Conservation (phyloP, 2,797 vertebrate genomes). For the Halcyon badia region DNA sequence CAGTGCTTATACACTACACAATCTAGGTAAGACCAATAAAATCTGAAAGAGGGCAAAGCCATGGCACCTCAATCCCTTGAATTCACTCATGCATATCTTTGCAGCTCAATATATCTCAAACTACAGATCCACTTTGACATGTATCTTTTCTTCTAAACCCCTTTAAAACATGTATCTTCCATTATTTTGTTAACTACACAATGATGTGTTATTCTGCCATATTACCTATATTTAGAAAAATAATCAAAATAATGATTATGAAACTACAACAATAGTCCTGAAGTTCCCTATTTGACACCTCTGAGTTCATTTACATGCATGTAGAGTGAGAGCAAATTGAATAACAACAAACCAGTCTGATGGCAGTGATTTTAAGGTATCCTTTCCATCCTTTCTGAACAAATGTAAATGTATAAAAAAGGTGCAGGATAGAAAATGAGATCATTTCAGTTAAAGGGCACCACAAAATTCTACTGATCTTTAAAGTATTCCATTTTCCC, state of each 20-base stretch:
- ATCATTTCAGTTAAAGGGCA: not conserved
- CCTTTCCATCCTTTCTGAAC: not conserved
- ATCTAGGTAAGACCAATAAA: not conserved
- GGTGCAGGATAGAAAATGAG: not conserved
- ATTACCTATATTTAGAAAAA: not conserved
- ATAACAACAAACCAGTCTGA: not conserved
- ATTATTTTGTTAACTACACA: not conserved
- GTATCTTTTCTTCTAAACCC: not conserved
- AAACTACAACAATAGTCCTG: not conserved
- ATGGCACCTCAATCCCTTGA: not conserved
- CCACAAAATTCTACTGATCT: not conserved
- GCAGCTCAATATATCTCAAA: not conserved
- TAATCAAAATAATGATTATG: not conserved
- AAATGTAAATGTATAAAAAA: not conserved
- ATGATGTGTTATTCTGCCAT: not conserved
- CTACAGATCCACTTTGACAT: not conserved
- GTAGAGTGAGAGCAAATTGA: not conserved
- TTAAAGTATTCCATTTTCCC: not conserved
- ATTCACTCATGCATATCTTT: not conserved
- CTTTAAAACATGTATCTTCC: not conserved
- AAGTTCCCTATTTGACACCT: not conserved
- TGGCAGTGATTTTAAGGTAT: not conserved
- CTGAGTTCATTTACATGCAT: not conserved
- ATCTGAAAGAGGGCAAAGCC: not conserved
- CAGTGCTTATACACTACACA: not conserved